Percentiles rank a stretch among this genome's conserved stretches.
These are phyloP conservation scores for Drosophila algonquin DNA, from an alignment of 2,888 invertebrate species.

Conservation along the genomic window DNA sequence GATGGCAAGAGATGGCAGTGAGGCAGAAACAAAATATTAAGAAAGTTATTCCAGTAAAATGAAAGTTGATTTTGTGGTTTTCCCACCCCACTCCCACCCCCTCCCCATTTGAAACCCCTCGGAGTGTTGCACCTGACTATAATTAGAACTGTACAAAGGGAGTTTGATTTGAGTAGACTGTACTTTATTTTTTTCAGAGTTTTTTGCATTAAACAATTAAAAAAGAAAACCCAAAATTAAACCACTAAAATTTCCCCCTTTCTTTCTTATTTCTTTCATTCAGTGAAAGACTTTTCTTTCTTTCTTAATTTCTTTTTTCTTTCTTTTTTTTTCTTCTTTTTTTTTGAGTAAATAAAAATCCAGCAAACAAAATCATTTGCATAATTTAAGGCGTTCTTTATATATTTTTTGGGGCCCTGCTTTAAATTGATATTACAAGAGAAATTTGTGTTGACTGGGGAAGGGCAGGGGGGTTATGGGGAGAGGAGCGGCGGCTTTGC, in stretches of 20 bases:
- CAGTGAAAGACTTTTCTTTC: neutral
- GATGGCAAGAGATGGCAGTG: constrained; percentile 21
- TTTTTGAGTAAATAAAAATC: constrained; percentile 41
- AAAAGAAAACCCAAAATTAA: neutral
- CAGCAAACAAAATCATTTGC: constrained; percentile 62
- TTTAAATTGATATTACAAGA: constrained; percentile 72
- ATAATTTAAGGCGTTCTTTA: constrained; percentile 73
- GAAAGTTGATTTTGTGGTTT: constrained; percentile 54
- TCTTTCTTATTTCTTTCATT: neutral
- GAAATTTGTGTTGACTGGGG: constrained; percentile 61
- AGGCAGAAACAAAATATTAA: constrained; percentile 66
- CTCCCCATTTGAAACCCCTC: constrained; percentile 8
- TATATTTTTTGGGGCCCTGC: constrained; percentile 54
- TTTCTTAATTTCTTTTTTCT: neutral
- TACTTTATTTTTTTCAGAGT: neutral
- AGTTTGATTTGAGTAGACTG: neutral
- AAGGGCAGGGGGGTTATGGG: neutral
- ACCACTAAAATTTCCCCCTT: neutral
- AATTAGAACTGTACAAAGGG: neutral
- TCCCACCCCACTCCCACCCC: neutral
- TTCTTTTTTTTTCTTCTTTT: neutral
- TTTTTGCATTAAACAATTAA: neutral
- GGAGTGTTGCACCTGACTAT: constrained; percentile 1
- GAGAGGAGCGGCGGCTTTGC: constrained; percentile 1
- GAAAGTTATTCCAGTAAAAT: constrained; percentile 68